Evolutionary conservation across 2,888 invertebrate species (phyloP), one percentile per base, ranked within the genome.

Genomic region (Eupsilia transversa): DNA sequence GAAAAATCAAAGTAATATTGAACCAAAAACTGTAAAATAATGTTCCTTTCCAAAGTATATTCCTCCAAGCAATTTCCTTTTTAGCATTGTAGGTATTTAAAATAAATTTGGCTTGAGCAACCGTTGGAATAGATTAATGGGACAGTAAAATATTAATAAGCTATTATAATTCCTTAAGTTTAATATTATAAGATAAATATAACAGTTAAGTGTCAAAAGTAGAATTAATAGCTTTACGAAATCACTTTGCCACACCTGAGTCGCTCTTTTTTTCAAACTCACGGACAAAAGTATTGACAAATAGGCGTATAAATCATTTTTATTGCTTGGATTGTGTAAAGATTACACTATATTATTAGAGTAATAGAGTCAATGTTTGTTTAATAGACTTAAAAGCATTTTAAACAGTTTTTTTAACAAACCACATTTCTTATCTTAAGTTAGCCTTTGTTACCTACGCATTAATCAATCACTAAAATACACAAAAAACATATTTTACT

Each of bases 221-320:
- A 57, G 56, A 82, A 85, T 77, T 77, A 84, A 85, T 85, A 49
- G 82, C 61, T 72, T 54, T 74, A 71, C 64, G 73, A 85, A 82
- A 85, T 85, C 82, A 86, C 80, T 86, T 82, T 74, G 75, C 84
- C 82, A 82, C 84, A 86, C 84, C 80, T 80, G 80, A 80, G 74
- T 72, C 80, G 74, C 74, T 72, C 64, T 74, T 83, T 85, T 80
- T 83, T 79, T 72, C 77, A 77, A 80, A 79, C 60, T 73, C 74
- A 74, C 75, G 69, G 56, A 69, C 72, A 74, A 81, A 83, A 79
- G 63, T 79, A 72, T 79, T 77, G 77, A 77, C 75, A 84, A 86
- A 85, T 86, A 80, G 80, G 71, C n/a, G 17, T 41, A 64, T 86
- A 86, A 84, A 85, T 86, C 82, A 84, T 70, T 80, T 86, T 85